These are phyloP conservation scores for Nemotelus nigrinus DNA, from an alignment of 2,888 invertebrate species.

Conservation along the genomic window DNA sequence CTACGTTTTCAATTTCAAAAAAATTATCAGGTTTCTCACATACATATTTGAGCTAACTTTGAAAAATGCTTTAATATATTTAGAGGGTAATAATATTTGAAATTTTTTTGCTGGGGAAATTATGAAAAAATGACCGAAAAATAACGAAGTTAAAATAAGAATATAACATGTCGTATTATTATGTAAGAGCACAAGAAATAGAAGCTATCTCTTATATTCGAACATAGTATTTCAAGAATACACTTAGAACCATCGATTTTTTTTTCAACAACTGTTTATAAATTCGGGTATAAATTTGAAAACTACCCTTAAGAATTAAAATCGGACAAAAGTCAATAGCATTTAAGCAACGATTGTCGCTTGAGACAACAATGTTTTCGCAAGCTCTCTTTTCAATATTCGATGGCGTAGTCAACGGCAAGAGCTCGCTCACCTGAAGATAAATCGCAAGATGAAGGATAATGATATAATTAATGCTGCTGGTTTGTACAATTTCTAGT, in stretches of 20 bases:
- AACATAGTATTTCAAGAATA: too few relatives aligned
- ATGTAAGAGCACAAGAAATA: too few relatives aligned
- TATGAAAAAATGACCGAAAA: conserved; percentile 39
- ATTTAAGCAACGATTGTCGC: conserved; percentile 21
- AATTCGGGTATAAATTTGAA: too few relatives aligned
- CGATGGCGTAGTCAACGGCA: conserved; percentile 5
- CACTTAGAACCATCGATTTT: too few relatives aligned
- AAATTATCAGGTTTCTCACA: conserved; percentile 44
- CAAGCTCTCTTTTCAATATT: conserved; percentile 25
- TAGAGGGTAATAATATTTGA: not conserved
- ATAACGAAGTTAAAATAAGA: conserved; percentile 1
- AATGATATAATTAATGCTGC: conserved; percentile 62
- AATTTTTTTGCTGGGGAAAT: conserved; percentile 47
- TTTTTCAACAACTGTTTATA: too few relatives aligned
- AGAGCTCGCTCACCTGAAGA: conserved; percentile 50
- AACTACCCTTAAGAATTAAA: too few relatives aligned
- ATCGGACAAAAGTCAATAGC: not conserved
- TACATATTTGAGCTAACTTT: conserved; percentile 35
- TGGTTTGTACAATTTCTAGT: conserved; percentile 54
- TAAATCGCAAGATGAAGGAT: conserved; percentile 61
- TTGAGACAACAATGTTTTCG: conserved; percentile 32
- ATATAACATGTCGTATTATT: conserved; percentile 36
- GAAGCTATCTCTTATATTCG: too few relatives aligned
- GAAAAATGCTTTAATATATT: not conserved
- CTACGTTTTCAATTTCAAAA: conserved; percentile 45